Evolutionary conservation across 2,888 invertebrate genomes (phyloP).

Genomic region (Tenodera sinensis): DNA sequence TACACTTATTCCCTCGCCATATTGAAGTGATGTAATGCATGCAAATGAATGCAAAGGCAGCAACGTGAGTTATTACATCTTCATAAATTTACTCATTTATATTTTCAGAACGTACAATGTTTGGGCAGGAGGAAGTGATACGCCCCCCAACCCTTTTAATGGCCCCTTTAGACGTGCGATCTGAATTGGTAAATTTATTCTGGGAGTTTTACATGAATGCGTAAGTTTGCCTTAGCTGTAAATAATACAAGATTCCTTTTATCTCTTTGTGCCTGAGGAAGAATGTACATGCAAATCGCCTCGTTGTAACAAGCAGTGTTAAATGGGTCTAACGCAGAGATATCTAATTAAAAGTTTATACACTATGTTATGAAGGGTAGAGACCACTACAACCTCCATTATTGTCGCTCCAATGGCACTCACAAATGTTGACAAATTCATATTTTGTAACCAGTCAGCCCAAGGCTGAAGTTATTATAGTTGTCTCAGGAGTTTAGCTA

Average conservation of each 20-base stretch:
- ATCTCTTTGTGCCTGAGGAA: not conserved
- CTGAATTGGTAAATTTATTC: not conserved
- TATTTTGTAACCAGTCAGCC: no score
- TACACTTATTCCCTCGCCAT: not conserved
- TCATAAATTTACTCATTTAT: constrained; percentile 5
- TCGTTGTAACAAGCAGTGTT: not conserved
- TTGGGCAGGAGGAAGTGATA: not conserved
- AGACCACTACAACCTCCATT: no score
- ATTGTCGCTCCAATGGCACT: no score
- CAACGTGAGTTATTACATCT: constrained; percentile 8
- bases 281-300: not conserved
- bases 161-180: not conserved
- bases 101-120: not conserved
- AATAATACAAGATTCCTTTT: not conserved
- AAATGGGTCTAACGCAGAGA: not conserved
- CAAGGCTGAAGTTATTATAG: no score
- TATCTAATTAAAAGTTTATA: not conserved
- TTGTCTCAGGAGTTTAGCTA: no score
- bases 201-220: not conserved
- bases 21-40: not conserved
- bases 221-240: not conserved
- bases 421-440: no score
- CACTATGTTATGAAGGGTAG: no score
- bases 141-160: not conserved
- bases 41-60: not conserved